These are phyloP conservation scores for Leptothorax acervorum DNA, from an alignment of 2,888 invertebrate genomes.

Conservation along the genomic window DNA sequence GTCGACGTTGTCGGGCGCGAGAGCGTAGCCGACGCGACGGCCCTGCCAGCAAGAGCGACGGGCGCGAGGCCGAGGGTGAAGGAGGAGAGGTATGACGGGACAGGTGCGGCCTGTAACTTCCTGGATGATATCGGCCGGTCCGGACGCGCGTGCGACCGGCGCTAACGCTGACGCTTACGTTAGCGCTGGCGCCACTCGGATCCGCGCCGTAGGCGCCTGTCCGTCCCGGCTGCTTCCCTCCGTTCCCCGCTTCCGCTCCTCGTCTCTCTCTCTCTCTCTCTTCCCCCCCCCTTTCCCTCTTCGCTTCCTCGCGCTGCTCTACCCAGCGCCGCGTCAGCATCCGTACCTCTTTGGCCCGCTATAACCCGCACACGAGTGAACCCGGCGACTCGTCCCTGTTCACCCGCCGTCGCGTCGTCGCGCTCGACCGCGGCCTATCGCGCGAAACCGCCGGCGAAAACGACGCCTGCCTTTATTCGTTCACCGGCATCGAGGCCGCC, in stretches of 20 bases:
- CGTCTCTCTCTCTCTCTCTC: neutral
- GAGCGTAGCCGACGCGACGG: constrained; percentile 66
- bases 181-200: constrained; percentile 77
- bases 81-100: constrained; percentile 73
- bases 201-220: constrained; percentile 72
- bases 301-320: neutral
- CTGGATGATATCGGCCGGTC: constrained; percentile 78
- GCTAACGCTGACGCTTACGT: constrained; percentile 75
- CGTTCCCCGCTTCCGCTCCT: constrained; percentile 20
- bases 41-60: constrained; percentile 65
- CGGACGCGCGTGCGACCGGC: constrained; percentile 72
- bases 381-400: constrained; percentile 24
- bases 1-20: constrained; percentile 29
- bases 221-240: constrained; percentile 62
- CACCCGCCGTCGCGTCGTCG: constrained; percentile 51
- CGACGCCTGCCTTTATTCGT: constrained; percentile 64
- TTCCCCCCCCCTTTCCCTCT: constrained; percentile 3
- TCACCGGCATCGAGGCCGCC: constrained; percentile 52
- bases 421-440: constrained; percentile 29
- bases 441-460: constrained; percentile 67
- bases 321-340: constrained; percentile 44
- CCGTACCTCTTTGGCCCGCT: constrained; percentile 59
- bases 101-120: constrained; percentile 80
- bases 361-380: constrained; percentile 62
- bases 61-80: constrained; percentile 9